Conservation (phyloP, 2,888 invertebrate species). For the Ophioninae sp. region DNA sequence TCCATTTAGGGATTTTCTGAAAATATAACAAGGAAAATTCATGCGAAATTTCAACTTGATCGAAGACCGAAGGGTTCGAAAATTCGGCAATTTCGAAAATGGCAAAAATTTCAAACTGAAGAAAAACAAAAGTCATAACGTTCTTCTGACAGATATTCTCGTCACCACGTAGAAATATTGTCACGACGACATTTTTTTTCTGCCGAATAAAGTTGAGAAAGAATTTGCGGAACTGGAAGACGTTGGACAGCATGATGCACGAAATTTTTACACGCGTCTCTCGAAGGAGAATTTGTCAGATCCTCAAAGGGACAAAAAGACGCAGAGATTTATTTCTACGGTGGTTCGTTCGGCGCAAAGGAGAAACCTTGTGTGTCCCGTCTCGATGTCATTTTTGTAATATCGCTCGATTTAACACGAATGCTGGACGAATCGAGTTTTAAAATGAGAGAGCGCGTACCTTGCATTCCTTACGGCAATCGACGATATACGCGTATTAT, state of each 20-base stretch:
- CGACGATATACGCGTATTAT: constrained; percentile 9
- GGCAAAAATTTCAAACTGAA: too few species aligned
- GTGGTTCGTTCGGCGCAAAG: neutral
- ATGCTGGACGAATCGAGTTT: constrained; percentile 46
- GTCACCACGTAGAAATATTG: constrained; percentile 34
- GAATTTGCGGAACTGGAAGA: constrained; percentile 7
- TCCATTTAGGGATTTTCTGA: too few species aligned
- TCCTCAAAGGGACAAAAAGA: neutral
- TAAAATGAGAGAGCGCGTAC: constrained; percentile 38
- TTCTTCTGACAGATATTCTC: neutral
- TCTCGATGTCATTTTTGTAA: constrained; percentile 46
- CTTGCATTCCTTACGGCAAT: constrained; percentile 29
- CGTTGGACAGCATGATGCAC: constrained; percentile 18
- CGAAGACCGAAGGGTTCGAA: too few species aligned
- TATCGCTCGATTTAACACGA: constrained; percentile 54
- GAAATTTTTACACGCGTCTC: constrained; percentile 25
- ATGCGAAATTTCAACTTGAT: too few species aligned
- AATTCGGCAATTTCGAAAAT: too few species aligned
- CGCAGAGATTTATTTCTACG: constrained; percentile 38
- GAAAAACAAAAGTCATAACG: too few species aligned
- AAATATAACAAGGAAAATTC: too few species aligned
- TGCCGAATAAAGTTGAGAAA: neutral
- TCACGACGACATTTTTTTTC: constrained; percentile 24
- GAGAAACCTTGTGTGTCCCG: constrained; percentile 8
- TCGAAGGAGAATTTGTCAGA: constrained; percentile 27